Conservation (phyloP, 2,888 invertebrate species). For the Drosophila mimetica region DNA sequence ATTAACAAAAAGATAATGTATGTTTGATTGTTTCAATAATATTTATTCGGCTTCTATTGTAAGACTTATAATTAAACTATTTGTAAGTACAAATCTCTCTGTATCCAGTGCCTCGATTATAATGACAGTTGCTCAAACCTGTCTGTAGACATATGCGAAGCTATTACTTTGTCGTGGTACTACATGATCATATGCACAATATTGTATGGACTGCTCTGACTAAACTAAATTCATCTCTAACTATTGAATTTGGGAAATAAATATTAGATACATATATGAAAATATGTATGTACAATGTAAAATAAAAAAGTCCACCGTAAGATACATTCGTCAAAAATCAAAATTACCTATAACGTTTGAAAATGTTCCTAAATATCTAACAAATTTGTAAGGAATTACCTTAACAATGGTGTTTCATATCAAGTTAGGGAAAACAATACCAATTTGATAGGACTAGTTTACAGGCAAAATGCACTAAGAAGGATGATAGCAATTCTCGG, state of each 20-base stretch:
- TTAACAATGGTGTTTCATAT: too few relatives aligned
- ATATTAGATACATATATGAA: slow-evolving; percentile 69
- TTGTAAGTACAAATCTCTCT: slow-evolving; percentile 74
- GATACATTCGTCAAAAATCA: too few relatives aligned
- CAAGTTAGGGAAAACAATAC: too few relatives aligned
- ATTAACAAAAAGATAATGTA: too few relatives aligned
- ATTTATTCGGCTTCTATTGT: slow-evolving; percentile 81
- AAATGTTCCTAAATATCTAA: too few relatives aligned
- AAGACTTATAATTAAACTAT: slow-evolving; percentile 77
- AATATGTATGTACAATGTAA: slow-evolving; percentile 36
- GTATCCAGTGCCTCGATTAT: slow-evolving; percentile 66
- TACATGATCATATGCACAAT: slow-evolving; percentile 44
- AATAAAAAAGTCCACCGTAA: too few relatives aligned
- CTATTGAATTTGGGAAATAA: slow-evolving; percentile 75
- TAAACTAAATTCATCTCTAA: slow-evolving; percentile 80
- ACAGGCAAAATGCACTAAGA: too few relatives aligned
- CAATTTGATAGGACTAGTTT: too few relatives aligned
- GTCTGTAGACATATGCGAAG: slow-evolving; percentile 43
- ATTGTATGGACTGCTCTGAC: slow-evolving; percentile 48
- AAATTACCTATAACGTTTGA: too few relatives aligned
- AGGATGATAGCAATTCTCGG: too few relatives aligned
- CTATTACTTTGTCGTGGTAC: slow-evolving; percentile 61
- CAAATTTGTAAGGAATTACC: too few relatives aligned
- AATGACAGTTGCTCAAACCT: slow-evolving; percentile 32
- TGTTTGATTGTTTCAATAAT: slow-evolving; percentile 65